Evolutionary conservation across 2,888 invertebrate species (phyloP).

Genomic region (Melanotus villosus): DNA sequence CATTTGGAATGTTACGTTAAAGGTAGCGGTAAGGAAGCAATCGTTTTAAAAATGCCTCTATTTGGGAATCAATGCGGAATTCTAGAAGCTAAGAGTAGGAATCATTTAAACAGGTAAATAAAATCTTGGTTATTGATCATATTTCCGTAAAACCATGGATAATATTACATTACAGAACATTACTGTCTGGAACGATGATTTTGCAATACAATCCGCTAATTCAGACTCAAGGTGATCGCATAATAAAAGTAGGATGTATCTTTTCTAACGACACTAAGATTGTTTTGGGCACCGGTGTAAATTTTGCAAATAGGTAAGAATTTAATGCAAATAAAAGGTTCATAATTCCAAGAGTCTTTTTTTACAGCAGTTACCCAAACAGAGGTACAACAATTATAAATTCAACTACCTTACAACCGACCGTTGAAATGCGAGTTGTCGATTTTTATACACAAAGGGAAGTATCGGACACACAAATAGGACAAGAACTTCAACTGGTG

Average conservation of each 20-base stretch:
- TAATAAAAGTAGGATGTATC: constrained; percentile 86
- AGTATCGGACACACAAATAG: constrained; percentile 77
- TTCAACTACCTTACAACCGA: constrained; percentile 67
- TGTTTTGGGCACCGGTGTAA: constrained; percentile 72
- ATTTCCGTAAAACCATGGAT: neutral
- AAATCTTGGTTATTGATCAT: too few relatives aligned
- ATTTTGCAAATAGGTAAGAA: constrained; percentile 70
- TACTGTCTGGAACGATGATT: constrained; percentile 83
- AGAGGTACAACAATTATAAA: constrained; percentile 71
- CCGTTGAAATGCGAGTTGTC: constrained; percentile 73
- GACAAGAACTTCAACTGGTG: constrained; percentile 76
- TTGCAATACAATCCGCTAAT: constrained; percentile 89
- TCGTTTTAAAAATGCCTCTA: constrained; percentile 75
- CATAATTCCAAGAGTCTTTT: constrained; percentile 2
- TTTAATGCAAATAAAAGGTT: neutral
- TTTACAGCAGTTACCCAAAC: constrained; percentile 65
- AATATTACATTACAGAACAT: constrained; percentile 71
- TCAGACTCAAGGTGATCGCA: constrained; percentile 87
- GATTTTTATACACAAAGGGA: constrained; percentile 73
- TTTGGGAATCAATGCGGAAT: constrained; percentile 72
- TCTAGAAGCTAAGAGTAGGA: constrained; percentile 71
- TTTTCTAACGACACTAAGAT: constrained; percentile 71
- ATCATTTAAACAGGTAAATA: constrained; percentile 69
- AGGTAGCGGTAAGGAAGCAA: constrained; percentile 70
- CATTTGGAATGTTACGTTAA: constrained; percentile 74